Base-by-base conservation (phyloP, 2,113 vertebrate species). In the Pelobates fuscus region DNA sequence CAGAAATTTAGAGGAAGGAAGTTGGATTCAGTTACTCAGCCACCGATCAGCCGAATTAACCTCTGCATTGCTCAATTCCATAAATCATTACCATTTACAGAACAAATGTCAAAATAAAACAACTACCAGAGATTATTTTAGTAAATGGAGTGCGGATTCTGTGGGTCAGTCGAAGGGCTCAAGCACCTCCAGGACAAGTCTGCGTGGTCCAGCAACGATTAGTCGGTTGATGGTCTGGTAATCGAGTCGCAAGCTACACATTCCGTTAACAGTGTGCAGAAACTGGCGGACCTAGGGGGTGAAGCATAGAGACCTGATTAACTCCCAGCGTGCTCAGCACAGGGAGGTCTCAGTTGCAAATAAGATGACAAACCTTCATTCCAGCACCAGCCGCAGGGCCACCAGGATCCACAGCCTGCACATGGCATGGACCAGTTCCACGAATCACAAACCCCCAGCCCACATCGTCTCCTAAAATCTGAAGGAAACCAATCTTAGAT, bases 371-470 rank as follows among this genome's bases (percentile, higher is more conserved):
- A 17, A 18, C 94, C 94, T 94, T 96, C 79, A 95, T 91, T 71
- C 94, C 94, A 14, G 93, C 93, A 74, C 91, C 91, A 73, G 94
- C 94, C 46, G 95, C 94, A 0, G 95, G 94, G 71, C 94, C 89
- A 81, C 91, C 91, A 15, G 93, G 94, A 67, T 96, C 94, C 67
- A 96, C 94, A 2, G 94, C 94, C 80, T 95, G 94, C 65, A 96
- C 86, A 65, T 94, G 93, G 79, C 93, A 95, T 12, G 94, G 94
- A 63, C 86, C 85, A 67, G 79, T 83, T 72, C 94, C 94, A 77
- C 93, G 87, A 44, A 94, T 86, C n/a, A 95, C 94, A 78, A 96
- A 92, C 1, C 94, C 95, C 95, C 94, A 96, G 26, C 94, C 94
- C 68, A 96, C 86, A 0, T 85, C 88, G 27, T 96, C 95, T 15